Percentiles rank a stretch among this genome's conserved stretches.
Evolutionary conservation across 2,797 vertebrate genomes (phyloP).

Genomic region (Lophius americanus): DNA sequence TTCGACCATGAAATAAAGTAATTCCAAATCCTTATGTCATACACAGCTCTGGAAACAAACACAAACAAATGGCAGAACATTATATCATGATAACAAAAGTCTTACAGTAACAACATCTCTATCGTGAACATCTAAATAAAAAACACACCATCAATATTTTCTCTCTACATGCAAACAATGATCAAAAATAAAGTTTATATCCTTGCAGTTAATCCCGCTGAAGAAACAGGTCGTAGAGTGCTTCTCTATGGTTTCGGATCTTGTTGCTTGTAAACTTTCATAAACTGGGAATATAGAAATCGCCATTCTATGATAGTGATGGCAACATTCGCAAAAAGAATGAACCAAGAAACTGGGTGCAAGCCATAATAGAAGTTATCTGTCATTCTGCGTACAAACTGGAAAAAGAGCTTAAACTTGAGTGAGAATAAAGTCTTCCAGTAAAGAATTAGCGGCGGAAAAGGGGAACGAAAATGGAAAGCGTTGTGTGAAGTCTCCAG

Average conservation of each 20-base stretch:
- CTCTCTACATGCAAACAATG: slow-evolving; percentile 5
- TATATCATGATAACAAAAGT: slow-evolving; percentile 12
- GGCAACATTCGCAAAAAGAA: slow-evolving; percentile 58
- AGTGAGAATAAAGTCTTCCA: not conserved
- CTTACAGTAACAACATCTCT: not conserved
- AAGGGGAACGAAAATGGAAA: not conserved
- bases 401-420: not conserved
- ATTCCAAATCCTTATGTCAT: slow-evolving; percentile 5
- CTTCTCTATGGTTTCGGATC: slow-evolving; percentile 17
- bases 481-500: slow-evolving; percentile 11
- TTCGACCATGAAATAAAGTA: slow-evolving; percentile 25
- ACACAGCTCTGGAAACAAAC: slow-evolving; percentile 53
- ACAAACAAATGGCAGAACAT: slow-evolving; percentile 47
- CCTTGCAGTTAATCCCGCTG: slow-evolving; percentile 19
- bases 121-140: not conserved
- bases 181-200: slow-evolving; percentile 13
- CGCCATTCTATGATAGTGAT: slow-evolving; percentile 72
- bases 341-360: slow-evolving; percentile 76
- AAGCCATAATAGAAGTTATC: slow-evolving; percentile 61
- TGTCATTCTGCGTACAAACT: slow-evolving; percentile 47
- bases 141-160: slow-evolving; percentile 27
- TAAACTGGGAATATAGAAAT: slow-evolving; percentile 55
- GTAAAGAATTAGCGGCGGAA: not conserved
- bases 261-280: not conserved
- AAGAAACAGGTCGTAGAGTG: not conserved